phyloP scores from a whole-genome alignment of 2,888 invertebrate genomes.

The Coecobrya sp. region DNA sequence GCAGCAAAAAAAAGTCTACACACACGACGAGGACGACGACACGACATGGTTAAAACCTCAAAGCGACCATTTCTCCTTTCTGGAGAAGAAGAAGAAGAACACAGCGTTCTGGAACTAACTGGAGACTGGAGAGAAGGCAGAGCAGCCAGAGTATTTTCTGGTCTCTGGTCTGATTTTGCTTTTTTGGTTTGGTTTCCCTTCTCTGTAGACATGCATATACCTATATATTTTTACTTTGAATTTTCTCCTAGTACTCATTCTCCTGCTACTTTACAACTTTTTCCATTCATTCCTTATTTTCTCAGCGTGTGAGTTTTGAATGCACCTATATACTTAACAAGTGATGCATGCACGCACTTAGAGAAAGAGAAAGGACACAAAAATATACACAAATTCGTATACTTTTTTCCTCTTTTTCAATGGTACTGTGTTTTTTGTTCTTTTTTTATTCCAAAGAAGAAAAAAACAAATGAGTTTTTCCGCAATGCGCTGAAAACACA shows the following conservation, averaged over 20 bases:
- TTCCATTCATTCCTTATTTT: slow-evolving; percentile 13
- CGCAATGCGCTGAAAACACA: slow-evolving; percentile 71
- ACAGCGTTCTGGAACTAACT: slow-evolving; percentile 31
- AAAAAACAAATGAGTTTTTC: slow-evolving; percentile 78
- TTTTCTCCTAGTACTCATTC: not conserved
- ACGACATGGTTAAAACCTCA: slow-evolving; percentile 55
- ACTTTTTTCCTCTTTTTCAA: slow-evolving; percentile 33
- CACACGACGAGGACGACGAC: not conserved
- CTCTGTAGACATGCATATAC: not conserved
- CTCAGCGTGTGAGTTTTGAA: not conserved
- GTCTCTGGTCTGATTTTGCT: not conserved
- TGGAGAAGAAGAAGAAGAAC: slow-evolving; percentile 15
- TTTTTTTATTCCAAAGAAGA: slow-evolving; percentile 9
- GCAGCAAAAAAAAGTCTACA: not conserved
- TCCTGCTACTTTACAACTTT: slow-evolving; percentile 24
- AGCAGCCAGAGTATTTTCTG: not conserved
- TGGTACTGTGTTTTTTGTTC: not conserved
- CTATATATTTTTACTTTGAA: not conserved
- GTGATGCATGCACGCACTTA: slow-evolving; percentile 45
- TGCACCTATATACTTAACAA: slow-evolving; percentile 19
- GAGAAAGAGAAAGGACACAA: not conserved
- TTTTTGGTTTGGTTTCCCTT: not conserved
- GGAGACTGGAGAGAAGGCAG: not conserved
- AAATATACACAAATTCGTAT: not conserved
- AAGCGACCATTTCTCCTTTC: slow-evolving; percentile 50